Evolutionary conservation across 2,797 vertebrate species (phyloP).

Genomic region (Gymnodraco acuticeps): DNA sequence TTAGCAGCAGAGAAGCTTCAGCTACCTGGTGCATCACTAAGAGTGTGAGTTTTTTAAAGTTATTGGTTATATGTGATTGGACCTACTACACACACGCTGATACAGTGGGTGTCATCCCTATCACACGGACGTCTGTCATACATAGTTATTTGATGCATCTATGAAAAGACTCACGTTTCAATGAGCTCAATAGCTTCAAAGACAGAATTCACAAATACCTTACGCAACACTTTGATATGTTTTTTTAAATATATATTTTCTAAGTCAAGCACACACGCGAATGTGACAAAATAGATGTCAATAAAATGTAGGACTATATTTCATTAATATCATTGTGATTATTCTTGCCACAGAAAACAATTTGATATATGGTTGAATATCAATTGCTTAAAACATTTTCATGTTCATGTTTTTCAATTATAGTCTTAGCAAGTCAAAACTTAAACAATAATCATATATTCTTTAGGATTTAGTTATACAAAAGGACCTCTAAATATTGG

Average conservation of each 20-base stretch:
- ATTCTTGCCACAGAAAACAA: background rate
- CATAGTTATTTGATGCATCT: slow-evolving; percentile 42
- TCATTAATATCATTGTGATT: background rate
- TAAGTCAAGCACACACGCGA: background rate
- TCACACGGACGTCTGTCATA: slow-evolving; percentile 38
- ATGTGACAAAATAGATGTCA: background rate
- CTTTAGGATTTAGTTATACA: background rate
- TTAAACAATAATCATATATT: background rate
- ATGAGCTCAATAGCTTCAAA: slow-evolving; percentile 22
- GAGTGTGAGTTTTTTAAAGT: slow-evolving; percentile 20
- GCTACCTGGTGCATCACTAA: slow-evolving; percentile 48
- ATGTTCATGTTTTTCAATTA: background rate
- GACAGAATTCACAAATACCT: slow-evolving; percentile 31
- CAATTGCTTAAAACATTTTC: background rate
- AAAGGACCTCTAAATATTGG: background rate
- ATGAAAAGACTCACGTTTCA: slow-evolving; percentile 43
- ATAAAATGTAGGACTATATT: background rate
- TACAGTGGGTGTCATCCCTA: slow-evolving; percentile 37
- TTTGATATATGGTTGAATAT: background rate
- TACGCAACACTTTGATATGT: slow-evolving; percentile 11
- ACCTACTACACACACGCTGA: slow-evolving; percentile 17
- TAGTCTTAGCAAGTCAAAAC: background rate
- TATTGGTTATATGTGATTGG: slow-evolving; percentile 23
- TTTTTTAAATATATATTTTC: no score
- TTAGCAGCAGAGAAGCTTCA: slow-evolving; percentile 50